These are phyloP conservation scores for Platichthys stellatus DNA, from an alignment of 2,113 vertebrate species.

Conservation along the genomic window DNA sequence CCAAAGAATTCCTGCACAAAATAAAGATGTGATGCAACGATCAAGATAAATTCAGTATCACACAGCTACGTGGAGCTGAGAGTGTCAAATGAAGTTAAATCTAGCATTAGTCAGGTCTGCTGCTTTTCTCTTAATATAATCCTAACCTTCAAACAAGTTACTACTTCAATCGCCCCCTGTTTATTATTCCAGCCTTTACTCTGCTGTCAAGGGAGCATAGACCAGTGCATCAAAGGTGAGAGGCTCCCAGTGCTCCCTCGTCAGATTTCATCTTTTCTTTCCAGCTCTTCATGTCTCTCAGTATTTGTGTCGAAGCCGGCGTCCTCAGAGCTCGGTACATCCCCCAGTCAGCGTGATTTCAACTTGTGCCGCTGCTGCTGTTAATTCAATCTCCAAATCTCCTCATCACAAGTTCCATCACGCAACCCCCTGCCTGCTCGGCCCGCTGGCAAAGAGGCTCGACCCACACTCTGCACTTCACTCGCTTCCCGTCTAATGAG, in stretches of 20 bases:
- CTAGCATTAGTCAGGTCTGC: background rate
- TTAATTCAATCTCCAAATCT: constrained; percentile 21
- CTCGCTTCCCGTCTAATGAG: constrained; percentile 60
- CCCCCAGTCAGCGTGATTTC: background rate
- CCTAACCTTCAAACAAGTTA: constrained; percentile 8
- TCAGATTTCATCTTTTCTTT: constrained; percentile 12
- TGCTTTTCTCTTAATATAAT: constrained; percentile 3
- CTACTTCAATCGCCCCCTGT: constrained; percentile 10
- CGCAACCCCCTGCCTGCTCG: constrained; percentile 5
- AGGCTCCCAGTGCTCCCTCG: constrained; percentile 7
- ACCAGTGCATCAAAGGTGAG: constrained; percentile 41
- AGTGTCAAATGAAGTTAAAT: constrained; percentile 2
- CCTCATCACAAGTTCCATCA: constrained; percentile 29
- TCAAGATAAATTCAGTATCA: background rate
- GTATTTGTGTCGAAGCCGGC: constrained; percentile 14
- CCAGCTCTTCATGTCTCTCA: constrained; percentile 5
- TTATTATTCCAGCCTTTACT: constrained; percentile 43
- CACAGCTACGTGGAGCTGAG: background rate
- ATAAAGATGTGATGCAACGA: background rate
- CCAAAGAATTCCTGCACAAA: too few species aligned
- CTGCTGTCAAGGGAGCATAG: constrained; percentile 7
- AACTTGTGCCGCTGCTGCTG: constrained; percentile 4
- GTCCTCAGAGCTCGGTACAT: constrained; percentile 9
- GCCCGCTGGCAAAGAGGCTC: constrained; percentile 29
- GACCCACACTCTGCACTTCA: constrained; percentile 4